Conservation (phyloP, 2,113 vertebrate genomes). For the Rhodinocichla rosea region DNA sequence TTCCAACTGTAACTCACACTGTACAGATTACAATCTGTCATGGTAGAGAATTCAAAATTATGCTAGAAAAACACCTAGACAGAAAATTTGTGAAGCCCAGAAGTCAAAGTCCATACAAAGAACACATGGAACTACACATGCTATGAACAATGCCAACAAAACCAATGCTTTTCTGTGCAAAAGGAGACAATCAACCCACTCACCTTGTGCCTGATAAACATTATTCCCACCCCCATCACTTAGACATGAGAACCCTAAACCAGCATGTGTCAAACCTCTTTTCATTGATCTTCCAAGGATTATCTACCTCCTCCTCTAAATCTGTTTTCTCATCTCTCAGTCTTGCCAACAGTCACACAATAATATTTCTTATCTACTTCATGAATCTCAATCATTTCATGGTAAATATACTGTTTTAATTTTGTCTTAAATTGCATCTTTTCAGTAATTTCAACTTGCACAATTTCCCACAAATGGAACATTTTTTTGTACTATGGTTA, state of each 20-base stretch:
- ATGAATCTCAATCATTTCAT: neutral
- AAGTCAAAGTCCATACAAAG: neutral
- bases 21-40: neutral
- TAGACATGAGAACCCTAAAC: neutral
- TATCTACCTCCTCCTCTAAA: conserved; percentile 50
- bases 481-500: neutral
- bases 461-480: neutral
- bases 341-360: neutral
- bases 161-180: neutral
- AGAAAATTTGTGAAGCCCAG: neutral
- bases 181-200: neutral
- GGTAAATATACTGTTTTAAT: neutral
- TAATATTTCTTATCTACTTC: neutral
- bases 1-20: rapidly evolving
- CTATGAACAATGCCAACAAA: neutral
- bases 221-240: neutral
- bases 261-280: neutral
- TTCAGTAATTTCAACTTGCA: neutral
- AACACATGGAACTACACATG: neutral
- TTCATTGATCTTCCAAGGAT: conserved; percentile 32
- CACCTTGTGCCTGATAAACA: conserved; percentile 15
- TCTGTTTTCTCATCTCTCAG: conserved; percentile 17
- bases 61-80: neutral
- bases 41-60: neutral
- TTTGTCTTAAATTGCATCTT: neutral